These are phyloP conservation scores for Holothuria glaberrima DNA, from an alignment of 35 echinoderm and acorn worm species.

Conservation along the genomic window DNA sequence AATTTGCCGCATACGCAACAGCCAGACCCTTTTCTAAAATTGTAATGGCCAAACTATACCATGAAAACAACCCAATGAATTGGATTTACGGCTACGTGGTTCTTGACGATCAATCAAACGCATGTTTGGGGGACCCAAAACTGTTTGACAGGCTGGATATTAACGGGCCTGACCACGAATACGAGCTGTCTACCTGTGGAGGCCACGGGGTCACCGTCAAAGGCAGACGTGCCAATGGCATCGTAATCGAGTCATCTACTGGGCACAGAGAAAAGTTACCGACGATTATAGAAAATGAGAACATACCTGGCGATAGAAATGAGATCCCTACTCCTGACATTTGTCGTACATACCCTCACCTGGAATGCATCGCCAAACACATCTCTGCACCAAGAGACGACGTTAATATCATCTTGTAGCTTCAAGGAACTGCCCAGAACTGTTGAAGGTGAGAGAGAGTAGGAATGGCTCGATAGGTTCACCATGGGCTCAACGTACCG, in stretches of 20 bases:
- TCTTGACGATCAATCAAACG: slow-evolving; percentile 61
- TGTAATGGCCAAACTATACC: slow-evolving; percentile 41
- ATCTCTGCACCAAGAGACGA: slow-evolving; percentile 52
- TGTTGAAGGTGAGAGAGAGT: slow-evolving; percentile 49
- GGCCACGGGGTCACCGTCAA: not conserved
- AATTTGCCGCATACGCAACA: not conserved
- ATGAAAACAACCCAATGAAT: slow-evolving; percentile 23
- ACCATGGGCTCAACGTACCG: no score
- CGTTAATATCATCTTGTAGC: slow-evolving; percentile 36
- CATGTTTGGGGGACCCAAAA: slow-evolving; percentile 23
- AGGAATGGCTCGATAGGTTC: slow-evolving; percentile 50
- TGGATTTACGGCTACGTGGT: slow-evolving; percentile 36
- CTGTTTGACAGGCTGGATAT: slow-evolving; percentile 29
- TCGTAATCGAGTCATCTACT: slow-evolving; percentile 43
- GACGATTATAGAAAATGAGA: slow-evolving; percentile 43
- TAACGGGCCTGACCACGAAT: slow-evolving; percentile 20
- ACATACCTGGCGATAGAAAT: slow-evolving; percentile 56
- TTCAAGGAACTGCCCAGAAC: slow-evolving; percentile 69
- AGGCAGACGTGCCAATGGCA: slow-evolving; percentile 26
- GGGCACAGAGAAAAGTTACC: slow-evolving; percentile 58
- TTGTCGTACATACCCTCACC: slow-evolving; percentile 20
- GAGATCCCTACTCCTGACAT: slow-evolving; percentile 64
- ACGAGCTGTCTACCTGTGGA: slow-evolving; percentile 59
- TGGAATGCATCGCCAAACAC: not conserved
- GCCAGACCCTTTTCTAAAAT: slow-evolving; percentile 4